Conservation (phyloP, 2,113 vertebrate species). For the Corythornis vintsioides region DNA sequence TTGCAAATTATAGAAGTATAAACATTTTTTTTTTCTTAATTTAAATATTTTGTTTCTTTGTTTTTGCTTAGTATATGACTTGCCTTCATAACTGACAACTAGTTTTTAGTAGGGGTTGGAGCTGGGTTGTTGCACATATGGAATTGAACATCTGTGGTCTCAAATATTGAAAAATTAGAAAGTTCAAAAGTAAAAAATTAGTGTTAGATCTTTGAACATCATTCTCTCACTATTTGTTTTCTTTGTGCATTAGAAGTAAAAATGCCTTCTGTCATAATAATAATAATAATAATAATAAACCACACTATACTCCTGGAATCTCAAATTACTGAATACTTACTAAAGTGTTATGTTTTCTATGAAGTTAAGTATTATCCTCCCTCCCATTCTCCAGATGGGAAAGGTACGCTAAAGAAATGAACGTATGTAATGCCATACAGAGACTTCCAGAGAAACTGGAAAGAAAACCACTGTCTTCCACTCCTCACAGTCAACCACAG, state of each 20-base stretch:
- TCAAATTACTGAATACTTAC: conserved; percentile 33
- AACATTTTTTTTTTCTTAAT: conserved; percentile 29
- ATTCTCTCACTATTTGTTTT: conserved; percentile 32
- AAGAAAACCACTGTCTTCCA: neutral
- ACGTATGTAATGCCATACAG: neutral
- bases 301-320: neutral
- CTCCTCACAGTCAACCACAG: neutral
- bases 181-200: conserved; percentile 45
- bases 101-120: conserved; percentile 1
- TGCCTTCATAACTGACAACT: conserved; percentile 17
- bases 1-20: conserved; percentile 67
- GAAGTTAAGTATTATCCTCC: neutral
- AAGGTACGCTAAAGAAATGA: rapidly evolving
- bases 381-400: conserved; percentile 31
- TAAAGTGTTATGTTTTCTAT: conserved; percentile 8
- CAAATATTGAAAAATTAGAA: conserved; percentile 59
- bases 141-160: conserved; percentile 21
- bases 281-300: neutral
- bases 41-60: conserved; percentile 61
- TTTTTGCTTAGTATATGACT: conserved; percentile 40
- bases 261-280: conserved; percentile 30
- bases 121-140: conserved; percentile 40
- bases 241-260: conserved; percentile 30
- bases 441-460: neutral
- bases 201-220: neutral